These are phyloP conservation scores for Steromphala cineraria DNA, from an alignment of 2,888 invertebrate species.

Conservation along the genomic window DNA sequence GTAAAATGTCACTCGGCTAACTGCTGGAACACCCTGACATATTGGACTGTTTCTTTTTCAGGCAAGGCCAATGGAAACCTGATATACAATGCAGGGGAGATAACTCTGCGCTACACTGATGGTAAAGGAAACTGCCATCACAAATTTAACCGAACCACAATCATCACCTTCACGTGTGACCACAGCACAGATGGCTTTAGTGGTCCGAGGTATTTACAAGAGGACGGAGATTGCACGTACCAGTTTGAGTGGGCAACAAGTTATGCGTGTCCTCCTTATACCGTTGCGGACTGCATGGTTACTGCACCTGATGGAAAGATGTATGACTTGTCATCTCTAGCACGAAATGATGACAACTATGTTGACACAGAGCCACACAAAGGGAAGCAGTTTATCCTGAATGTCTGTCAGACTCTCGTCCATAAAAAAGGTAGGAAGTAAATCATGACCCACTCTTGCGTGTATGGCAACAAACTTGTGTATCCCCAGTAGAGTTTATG, in stretches of 20 bases:
- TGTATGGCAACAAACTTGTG: too few relatives aligned
- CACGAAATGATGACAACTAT: constrained; percentile 55
- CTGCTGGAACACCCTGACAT: too few relatives aligned
- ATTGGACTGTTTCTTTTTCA: constrained; percentile 26
- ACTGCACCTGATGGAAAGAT: constrained; percentile 34
- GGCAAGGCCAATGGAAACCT: constrained; percentile 59
- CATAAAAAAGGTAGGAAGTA: constrained; percentile 55
- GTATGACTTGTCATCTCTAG: constrained; percentile 58
- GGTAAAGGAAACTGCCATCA: constrained; percentile 60
- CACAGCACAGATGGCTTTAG: constrained; percentile 48
- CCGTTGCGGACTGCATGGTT: constrained; percentile 47
- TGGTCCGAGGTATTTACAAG: constrained; percentile 51
- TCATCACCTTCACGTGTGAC: constrained; percentile 69
- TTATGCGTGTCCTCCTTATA: constrained; percentile 61
- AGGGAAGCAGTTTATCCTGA: constrained; percentile 53
- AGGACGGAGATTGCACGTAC: constrained; percentile 61
- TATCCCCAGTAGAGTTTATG: too few relatives aligned
- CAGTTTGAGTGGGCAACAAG: constrained; percentile 65
- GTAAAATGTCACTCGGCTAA: neutral
- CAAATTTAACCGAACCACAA: constrained; percentile 58
- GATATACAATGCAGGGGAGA: constrained; percentile 67
- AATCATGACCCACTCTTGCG: too few relatives aligned
- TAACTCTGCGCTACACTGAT: constrained; percentile 67
- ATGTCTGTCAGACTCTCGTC: constrained; percentile 66
- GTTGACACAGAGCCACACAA: constrained; percentile 35